These are phyloP conservation scores for Eulemur rubriventer DNA, from an alignment of 2,797 vertebrate genomes.

Conservation along the genomic window DNA sequence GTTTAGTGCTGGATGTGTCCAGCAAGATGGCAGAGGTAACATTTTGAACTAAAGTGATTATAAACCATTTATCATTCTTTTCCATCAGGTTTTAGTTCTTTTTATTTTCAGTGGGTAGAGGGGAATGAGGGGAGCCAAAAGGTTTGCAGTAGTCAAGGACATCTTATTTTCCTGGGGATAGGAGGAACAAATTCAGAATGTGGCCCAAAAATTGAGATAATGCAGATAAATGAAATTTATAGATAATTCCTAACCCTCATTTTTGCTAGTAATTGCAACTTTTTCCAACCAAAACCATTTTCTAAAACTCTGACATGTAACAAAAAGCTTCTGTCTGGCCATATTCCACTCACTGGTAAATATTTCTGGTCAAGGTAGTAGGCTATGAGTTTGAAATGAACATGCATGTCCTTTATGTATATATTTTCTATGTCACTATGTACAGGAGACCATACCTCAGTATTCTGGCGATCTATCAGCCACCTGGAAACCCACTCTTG, in stretches of 20 bases:
- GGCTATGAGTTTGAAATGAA: background rate
- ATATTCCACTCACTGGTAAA: background rate
- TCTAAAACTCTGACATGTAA: background rate
- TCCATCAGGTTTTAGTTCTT: background rate
- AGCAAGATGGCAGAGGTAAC: constrained; percentile 83
- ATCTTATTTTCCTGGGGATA: background rate
- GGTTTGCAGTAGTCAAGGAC: background rate
- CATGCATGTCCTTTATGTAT: background rate
- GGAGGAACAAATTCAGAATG: constrained; percentile 26
- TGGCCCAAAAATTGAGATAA: background rate
- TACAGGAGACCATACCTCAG: background rate
- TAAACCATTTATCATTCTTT: background rate
- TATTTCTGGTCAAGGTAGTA: background rate
- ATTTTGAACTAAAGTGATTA: background rate
- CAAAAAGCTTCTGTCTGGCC: background rate
- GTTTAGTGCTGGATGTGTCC: constrained; percentile 86
- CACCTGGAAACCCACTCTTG: background rate
- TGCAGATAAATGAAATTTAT: background rate
- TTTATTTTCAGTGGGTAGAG: background rate
- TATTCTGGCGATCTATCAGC: background rate
- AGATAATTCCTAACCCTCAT: background rate
- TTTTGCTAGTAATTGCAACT: background rate
- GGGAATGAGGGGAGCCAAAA: background rate
- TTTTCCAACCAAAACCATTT: background rate
- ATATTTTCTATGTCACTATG: background rate